Percentiles rank a stretch among this genome's conserved stretches.
Evolutionary conservation across 2,888 invertebrate species (phyloP).

Genomic region (Temnothorax unifasciatus): DNA sequence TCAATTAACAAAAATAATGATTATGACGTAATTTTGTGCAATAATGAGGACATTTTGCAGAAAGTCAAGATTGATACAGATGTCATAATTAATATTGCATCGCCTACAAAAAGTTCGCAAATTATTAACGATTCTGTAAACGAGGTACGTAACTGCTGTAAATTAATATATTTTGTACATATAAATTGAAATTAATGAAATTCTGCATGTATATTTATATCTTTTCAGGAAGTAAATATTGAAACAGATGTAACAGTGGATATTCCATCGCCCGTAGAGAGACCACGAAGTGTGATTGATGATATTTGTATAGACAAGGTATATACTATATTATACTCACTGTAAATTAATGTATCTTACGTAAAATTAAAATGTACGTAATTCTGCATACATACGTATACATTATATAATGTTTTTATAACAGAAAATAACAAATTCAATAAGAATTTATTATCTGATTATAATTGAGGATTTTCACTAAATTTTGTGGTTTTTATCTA

Average conservation of each 20-base stretch:
- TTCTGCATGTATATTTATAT: background rate
- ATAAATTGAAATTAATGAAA: background rate
- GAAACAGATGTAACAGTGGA: background rate
- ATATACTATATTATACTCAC: background rate
- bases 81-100: background rate
- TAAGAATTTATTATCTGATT: too few relatives aligned
- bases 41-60: background rate
- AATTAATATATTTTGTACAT: background rate
- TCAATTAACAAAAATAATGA: background rate
- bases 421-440: too few relatives aligned
- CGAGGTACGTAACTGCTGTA: background rate
- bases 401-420: too few relatives aligned
- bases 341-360: too few relatives aligned
- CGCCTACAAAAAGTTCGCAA: background rate
- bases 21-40: background rate
- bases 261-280: background rate
- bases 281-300: background rate
- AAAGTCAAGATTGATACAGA: slow-evolving; percentile 1
- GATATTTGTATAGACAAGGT: background rate
- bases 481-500: too few relatives aligned
- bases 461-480: too few relatives aligned
- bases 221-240: background rate
- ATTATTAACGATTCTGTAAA: background rate
- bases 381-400: too few relatives aligned
- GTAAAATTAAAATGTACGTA: too few relatives aligned